Percentiles rank a stretch among this genome's conserved stretches.
phyloP scores from a whole-genome alignment of 2,113 vertebrate genomes.

The Sylvilagus bachmani region DNA sequence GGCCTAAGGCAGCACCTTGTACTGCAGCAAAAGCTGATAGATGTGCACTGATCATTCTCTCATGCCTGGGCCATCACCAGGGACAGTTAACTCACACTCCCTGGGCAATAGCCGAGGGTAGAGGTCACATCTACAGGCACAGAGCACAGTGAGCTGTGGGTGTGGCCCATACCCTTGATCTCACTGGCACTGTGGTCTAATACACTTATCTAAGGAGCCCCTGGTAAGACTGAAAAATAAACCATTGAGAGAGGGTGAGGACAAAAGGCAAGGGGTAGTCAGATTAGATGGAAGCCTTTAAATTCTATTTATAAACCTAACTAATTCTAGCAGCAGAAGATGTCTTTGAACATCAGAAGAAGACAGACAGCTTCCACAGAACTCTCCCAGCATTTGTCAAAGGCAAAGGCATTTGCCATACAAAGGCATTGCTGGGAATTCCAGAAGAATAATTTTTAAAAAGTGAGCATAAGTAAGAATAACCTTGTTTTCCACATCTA shows the following conservation, averaged over 20 bases:
- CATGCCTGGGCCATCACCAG: background rate
- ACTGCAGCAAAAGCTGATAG: background rate
- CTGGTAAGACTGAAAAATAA: background rate
- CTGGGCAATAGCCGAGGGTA: background rate
- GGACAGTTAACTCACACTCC: background rate
- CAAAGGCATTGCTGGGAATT: background rate
- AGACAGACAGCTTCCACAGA: background rate
- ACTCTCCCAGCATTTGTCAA: background rate
- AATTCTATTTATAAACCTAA: background rate
- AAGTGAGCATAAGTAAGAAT: background rate
- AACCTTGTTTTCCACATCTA: constrained; percentile 14
- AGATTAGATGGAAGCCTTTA: background rate
- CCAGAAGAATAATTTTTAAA: background rate
- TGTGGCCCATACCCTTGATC: background rate
- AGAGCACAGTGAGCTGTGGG: background rate
- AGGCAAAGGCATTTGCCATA: background rate
- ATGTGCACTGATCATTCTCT: background rate
- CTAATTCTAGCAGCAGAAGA: background rate
- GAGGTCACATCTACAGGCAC: background rate
- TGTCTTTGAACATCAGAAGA: background rate
- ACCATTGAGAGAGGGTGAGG: background rate
- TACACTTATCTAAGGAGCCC: background rate
- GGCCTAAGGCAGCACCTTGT: background rate
- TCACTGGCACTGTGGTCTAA: background rate
- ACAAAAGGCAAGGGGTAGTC: background rate